Base-by-base conservation (phyloP, 2,797 vertebrate species). In the Caiman crocodilus region DNA sequence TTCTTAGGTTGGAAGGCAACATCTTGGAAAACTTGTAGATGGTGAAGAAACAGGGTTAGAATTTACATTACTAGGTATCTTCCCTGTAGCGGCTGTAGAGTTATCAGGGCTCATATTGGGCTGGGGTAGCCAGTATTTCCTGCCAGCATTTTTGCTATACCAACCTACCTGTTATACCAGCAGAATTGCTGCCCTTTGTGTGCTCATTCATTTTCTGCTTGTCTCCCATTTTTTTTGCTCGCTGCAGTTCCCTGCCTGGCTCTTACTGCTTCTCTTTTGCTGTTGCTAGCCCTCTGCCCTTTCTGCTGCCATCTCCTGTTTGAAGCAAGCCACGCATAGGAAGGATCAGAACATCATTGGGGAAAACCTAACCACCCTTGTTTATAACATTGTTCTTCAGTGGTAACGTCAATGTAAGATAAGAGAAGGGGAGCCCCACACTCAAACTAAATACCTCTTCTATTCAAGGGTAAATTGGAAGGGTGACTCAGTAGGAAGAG, bases 271-370 rank as follows among this genome's bases (percentile, higher is more conserved):
- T 30, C 65, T 30, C n/a, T 64, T 63, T 64, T 28, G 26, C 63
- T 64, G 28, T 14, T 26, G 17, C n/a, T 73, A 18, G 18, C 42
- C n/a, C 5, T 67, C 91, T 26, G 26, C 61, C 42, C 55, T 94
- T 78, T 58, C 56, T 82, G 13, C 82, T 76, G 32, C 85, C 50
- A 55, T 59, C 35, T 67, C 63, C 42, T 28, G 84, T 84, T 89
- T 86, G 81, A 64, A 25, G 81, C 0, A 50, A 50, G 50, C 13
- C 20, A 4, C 89, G 42, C 61, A 60, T 77, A 17, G 55, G 56
- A 61, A 42, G 85, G 67, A n/a, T 87, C 78, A 14, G 42, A 50
- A 50, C 42, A 50, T 50, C 42, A 50, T 50, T 9, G 42, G 42
- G 42, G 42, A 50, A 50, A 50, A 50, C 42, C 42, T 50, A 50